phyloP scores from a whole-genome alignment of 2,113 vertebrate species.

The Rhineura floridana region DNA sequence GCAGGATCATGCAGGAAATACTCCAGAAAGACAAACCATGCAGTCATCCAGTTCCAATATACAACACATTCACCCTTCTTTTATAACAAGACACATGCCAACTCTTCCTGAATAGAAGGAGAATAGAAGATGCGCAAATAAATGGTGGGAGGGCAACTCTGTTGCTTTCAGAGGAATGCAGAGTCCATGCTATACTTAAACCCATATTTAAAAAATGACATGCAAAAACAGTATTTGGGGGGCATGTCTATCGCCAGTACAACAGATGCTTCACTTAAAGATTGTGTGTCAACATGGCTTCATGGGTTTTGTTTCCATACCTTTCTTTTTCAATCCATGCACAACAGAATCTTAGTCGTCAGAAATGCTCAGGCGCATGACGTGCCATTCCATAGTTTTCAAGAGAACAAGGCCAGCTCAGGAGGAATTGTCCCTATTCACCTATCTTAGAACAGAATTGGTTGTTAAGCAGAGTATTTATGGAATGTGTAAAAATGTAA shows the following conservation, averaged over 20 bases:
- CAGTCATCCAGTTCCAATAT: background rate
- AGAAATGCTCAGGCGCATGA: background rate
- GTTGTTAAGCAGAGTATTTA: background rate
- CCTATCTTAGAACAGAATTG: background rate
- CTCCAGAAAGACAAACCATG: background rate
- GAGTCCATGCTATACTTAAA: background rate
- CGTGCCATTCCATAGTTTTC: rapidly evolving
- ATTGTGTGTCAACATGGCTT: background rate
- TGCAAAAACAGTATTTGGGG: background rate
- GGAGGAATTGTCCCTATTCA: rapidly evolving
- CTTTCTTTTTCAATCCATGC: background rate
- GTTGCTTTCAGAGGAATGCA: background rate
- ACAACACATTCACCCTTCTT: background rate
- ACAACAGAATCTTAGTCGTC: background rate
- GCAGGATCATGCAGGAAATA: background rate
- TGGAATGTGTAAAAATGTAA: too few relatives aligned
- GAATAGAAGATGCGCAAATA: too few relatives aligned
- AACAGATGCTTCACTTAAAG: background rate
- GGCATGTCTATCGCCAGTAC: background rate
- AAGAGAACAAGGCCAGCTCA: too few relatives aligned
- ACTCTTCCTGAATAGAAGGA: background rate
- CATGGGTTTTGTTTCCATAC: background rate
- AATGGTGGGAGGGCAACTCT: background rate
- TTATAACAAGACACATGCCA: background rate
- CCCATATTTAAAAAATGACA: background rate